Percentiles rank a stretch among this genome's conserved stretches.
Evolutionary conservation across 2,888 invertebrate genomes (phyloP).

Genomic region (Oasisia sp.): DNA sequence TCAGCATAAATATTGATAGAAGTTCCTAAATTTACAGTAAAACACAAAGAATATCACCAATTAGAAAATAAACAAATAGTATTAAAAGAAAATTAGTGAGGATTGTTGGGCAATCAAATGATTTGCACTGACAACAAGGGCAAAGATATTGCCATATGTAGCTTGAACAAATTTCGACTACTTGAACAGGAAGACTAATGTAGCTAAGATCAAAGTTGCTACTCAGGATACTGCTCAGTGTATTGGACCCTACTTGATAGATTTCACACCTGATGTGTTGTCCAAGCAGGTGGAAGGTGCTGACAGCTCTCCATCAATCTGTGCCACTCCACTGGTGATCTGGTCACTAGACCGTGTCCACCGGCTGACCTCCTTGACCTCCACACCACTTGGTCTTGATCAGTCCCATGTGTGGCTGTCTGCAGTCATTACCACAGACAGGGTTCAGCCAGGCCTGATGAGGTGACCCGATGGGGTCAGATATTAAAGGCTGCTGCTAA

Average conservation of each 20-base stretch:
- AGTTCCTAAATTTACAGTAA: neutral
- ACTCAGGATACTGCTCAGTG: neutral
- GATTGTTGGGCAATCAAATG: no score
- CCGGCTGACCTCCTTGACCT: neutral
- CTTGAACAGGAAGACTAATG: no score
- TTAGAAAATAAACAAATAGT: neutral
- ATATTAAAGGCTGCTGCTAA: neutral
- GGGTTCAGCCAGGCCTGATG: neutral
- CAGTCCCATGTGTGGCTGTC: constrained; percentile 1
- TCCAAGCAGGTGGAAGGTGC: neutral
- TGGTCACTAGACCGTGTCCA: neutral
- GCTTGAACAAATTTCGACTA: no score
- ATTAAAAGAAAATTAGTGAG: neutral
- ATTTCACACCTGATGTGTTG: neutral
- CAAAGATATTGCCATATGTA: no score
- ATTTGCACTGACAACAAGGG: no score
- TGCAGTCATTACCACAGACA: neutral
- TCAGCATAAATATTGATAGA: neutral
- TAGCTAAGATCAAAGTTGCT: no score
- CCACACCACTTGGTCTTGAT: neutral
- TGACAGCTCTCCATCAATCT: neutral
- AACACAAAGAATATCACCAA: neutral
- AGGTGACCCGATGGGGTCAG: neutral
- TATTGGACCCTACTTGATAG: neutral
- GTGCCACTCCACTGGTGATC: neutral